Evolutionary conservation across 2,113 vertebrate genomes (phyloP), one percentile per base, ranked within the genome.

Genomic region (Lontra canadensis): DNA sequence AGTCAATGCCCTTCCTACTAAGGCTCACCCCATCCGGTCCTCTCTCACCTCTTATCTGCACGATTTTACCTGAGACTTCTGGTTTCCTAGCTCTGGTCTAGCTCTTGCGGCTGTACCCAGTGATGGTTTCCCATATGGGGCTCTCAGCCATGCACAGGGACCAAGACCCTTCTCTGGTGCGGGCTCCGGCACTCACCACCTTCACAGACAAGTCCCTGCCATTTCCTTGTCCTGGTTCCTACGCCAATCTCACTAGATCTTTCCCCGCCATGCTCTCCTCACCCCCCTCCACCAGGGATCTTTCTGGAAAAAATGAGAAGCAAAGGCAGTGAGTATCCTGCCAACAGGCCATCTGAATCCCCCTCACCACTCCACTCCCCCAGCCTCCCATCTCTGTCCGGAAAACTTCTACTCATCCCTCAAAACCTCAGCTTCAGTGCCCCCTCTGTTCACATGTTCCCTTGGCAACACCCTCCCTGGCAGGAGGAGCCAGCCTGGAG

Each of bases 1-100:
- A 47, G 11, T 12, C 0, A 23, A 44, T 0, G 0, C 26, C 21
- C 39, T 18, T 21, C 6, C 21, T 7, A 0, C n/a, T 36, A 17
- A 76, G 42, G 26, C 47, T 21, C 42, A 65, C 20, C 9, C 29
- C 13, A 0, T 59, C 21, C 39, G 20, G 67, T 39, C 18, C 83
- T 4, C 67, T 11, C 6, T 13, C 7, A 3, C 31, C 26, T 42
- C 59, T 49, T 9, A 0, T 8, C 67, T 36, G 47, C 44, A 17
- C 31, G 5, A 10, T 42, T 47, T 42, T 12, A 14, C 39, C 55
- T 23, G 34, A 31, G 34, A 49, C 85, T 78, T 21, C 95, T 61
- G 61, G 7, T 52, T 39, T 36, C 63, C 69, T 21, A 44, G 76
- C 29, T 65, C 31, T 14, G 25, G 14, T 13, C 61, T 67, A 14